Conservation (phyloP, 2,888 invertebrate species). For the Ormyrus nitidulus region DNA sequence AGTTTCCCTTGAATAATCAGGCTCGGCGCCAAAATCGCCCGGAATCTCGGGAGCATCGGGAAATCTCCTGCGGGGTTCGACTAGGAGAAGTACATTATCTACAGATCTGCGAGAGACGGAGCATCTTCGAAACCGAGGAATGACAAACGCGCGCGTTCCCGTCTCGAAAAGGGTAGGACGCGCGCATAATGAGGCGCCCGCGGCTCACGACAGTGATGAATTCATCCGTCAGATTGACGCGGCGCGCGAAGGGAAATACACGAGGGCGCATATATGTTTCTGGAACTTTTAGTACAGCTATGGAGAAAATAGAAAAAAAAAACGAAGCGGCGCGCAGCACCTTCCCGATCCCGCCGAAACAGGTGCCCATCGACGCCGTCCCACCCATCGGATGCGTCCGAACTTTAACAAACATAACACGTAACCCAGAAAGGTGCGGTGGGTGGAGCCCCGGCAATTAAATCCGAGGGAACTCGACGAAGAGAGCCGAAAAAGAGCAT, state of each 20-base stretch:
- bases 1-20: slow-evolving; percentile 9
- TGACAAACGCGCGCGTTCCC: slow-evolving; percentile 32
- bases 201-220: slow-evolving; percentile 48
- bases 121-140: slow-evolving; percentile 14
- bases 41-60: slow-evolving; percentile 19
- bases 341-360: slow-evolving; percentile 2
- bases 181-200: slow-evolving; percentile 16
- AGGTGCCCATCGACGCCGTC: slow-evolving; percentile 18
- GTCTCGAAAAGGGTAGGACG: background rate
- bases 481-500: no score
- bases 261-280: background rate
- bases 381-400: slow-evolving; percentile 7
- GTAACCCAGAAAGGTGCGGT: slow-evolving; percentile 6
- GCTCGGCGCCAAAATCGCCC: slow-evolving; percentile 33
- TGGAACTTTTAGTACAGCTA: no score
- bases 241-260: background rate
- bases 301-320: no score
- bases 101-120: slow-evolving; percentile 10
- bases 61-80: slow-evolving; percentile 17
- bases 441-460: slow-evolving; percentile 25
- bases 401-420: slow-evolving; percentile 27
- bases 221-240: slow-evolving; percentile 35
- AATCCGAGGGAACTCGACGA: background rate
- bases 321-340: no score
- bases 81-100: slow-evolving; percentile 17